phyloP scores from a whole-genome alignment of 2,888 invertebrate genomes.

The Andricus quercusramuli region DNA sequence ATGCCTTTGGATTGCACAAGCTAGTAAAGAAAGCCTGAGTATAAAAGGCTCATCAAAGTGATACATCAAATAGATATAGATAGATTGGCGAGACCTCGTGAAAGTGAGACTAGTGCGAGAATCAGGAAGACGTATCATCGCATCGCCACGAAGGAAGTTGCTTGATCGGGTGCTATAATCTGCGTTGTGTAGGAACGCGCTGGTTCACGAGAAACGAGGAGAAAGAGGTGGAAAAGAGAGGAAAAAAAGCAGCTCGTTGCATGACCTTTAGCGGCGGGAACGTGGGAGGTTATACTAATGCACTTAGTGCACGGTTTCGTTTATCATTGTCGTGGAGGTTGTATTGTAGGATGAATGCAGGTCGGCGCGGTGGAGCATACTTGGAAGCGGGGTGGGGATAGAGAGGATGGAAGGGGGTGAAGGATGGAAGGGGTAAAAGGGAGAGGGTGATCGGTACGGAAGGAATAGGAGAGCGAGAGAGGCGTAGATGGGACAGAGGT shows the following conservation, averaged over 20 bases:
- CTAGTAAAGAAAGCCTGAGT: background rate
- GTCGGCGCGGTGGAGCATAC: constrained; percentile 57
- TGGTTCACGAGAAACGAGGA: constrained; percentile 47
- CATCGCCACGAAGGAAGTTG: constrained; percentile 33
- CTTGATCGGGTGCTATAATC: constrained; percentile 27
- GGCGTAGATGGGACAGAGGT: constrained; percentile 17
- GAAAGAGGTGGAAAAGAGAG: constrained; percentile 43
- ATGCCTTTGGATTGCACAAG: background rate
- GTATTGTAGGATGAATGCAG: constrained; percentile 65
- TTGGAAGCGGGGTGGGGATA: constrained; percentile 29
- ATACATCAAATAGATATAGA: background rate
- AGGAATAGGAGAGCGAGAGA: constrained; percentile 24
- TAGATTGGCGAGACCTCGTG: constrained; percentile 14
- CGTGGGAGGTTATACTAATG: constrained; percentile 72
- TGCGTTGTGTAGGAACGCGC: constrained; percentile 6
- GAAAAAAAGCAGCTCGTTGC: constrained; percentile 71
- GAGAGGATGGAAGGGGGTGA: constrained; percentile 46
- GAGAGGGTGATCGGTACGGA: no score
- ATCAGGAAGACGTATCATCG: constrained; percentile 36
- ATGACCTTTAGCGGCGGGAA: constrained; percentile 75
- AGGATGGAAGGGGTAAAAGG: no score
- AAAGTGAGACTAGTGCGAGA: constrained; percentile 14
- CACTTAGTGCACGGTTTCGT: constrained; percentile 68
- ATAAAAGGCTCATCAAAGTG: background rate
- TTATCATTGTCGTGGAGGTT: constrained; percentile 62